Conservation (phyloP, 2,797 vertebrate species). For the Hemibagrus guttatus region DNA sequence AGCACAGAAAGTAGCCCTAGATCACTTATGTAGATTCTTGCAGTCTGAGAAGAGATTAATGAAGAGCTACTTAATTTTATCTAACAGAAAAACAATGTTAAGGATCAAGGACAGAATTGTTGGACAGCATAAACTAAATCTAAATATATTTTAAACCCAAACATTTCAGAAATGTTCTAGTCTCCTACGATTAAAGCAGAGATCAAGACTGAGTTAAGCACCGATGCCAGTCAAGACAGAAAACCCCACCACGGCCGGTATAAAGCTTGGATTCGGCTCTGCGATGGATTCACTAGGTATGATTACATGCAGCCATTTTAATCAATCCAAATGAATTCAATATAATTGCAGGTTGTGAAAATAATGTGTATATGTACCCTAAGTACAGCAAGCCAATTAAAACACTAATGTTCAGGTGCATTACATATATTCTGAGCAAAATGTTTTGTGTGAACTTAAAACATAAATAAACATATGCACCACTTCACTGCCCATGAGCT, state of each 20-base stretch:
- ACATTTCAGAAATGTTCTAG: background rate
- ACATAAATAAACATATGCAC: no score
- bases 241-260: background rate
- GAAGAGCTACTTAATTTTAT: background rate
- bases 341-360: no score
- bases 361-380: no score
- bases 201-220: background rate
- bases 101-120: background rate
- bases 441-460: no score
- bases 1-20: background rate
- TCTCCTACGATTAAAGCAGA: background rate
- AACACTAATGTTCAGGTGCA: no score
- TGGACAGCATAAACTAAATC: background rate
- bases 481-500: no score
- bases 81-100: background rate
- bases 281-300: background rate
- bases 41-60: background rate
- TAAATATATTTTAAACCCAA: background rate
- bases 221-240: constrained; percentile 15
- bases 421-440: no score
- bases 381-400: no score
- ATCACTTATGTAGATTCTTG: constrained; percentile 8
- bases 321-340: no score
- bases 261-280: background rate
- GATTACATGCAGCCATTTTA: no score